Conservation (phyloP, 2,888 invertebrate genomes). For the Rotaria sp. region DNA sequence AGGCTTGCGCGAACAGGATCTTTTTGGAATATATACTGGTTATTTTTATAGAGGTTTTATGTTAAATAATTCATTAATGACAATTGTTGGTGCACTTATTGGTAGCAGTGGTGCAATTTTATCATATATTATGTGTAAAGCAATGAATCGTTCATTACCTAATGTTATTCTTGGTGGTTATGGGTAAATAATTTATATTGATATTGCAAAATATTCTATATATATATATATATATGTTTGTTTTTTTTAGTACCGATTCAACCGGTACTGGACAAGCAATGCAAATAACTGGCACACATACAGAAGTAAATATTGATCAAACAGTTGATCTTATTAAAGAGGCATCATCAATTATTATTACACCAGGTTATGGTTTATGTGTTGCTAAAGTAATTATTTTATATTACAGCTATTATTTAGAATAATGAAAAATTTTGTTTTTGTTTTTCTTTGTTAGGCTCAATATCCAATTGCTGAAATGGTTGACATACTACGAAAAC, state of each 20-base stretch:
- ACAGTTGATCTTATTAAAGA: conserved; percentile 71
- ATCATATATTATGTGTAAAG: conserved; percentile 86
- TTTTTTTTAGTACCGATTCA: conserved; percentile 60
- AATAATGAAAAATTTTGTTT: neutral
- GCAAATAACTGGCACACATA: conserved; percentile 71
- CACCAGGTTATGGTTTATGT: conserved; percentile 79
- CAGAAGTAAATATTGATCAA: conserved; percentile 69
- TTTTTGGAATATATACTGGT: no score
- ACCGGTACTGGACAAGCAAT: conserved; percentile 69
- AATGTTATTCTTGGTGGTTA: conserved; percentile 82
- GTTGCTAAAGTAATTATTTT: conserved; percentile 67
- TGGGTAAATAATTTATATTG: conserved; percentile 56
- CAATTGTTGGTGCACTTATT: conserved; percentile 79
- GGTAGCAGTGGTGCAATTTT: conserved; percentile 78
- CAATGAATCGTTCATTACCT: conserved; percentile 69
- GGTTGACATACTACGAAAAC: conserved; percentile 65
- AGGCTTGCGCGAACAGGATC: no score
- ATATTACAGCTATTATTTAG: neutral
- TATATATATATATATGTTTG: no score
- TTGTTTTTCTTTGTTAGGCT: no score
- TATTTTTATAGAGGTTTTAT: conserved; percentile 68
- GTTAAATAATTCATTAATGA: conserved; percentile 83
- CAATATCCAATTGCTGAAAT: conserved; percentile 84
- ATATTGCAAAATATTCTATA: no score
- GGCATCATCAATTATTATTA: conserved; percentile 76